phyloP scores from a whole-genome alignment of 2,797 vertebrate species.

The Sebastes iracundus region DNA sequence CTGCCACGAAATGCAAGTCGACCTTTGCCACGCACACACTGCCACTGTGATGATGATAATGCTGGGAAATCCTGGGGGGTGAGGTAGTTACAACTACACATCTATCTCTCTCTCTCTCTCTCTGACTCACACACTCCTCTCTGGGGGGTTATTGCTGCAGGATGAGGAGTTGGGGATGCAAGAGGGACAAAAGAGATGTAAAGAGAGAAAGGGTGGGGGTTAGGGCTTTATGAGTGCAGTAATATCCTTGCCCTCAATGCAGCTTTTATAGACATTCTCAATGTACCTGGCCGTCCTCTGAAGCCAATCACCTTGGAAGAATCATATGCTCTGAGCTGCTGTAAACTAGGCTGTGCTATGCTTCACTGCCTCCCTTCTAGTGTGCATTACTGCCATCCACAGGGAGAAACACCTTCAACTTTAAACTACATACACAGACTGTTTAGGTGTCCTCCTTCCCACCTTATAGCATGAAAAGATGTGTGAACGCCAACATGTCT shows the following conservation, averaged over 20 bases:
- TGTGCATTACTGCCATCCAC: constrained; percentile 40
- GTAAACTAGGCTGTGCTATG: constrained; percentile 67
- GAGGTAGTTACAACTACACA: constrained; percentile 4
- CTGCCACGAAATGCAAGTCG: background rate
- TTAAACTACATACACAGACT: constrained; percentile 7
- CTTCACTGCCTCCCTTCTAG: constrained; percentile 48
- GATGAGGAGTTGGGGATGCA: constrained; percentile 26
- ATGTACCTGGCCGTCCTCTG: constrained; percentile 54
- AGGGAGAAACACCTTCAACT: constrained; percentile 28
- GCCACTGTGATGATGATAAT: background rate
- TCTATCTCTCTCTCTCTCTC: constrained; percentile 6
- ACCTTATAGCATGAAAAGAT: background rate
- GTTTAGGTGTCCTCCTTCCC: background rate
- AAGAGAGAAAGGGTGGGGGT: constrained; percentile 25
- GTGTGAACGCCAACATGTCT: background rate
- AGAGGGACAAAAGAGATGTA: constrained; percentile 13
- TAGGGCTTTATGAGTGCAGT: constrained; percentile 69
- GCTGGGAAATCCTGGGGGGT: constrained; percentile 18
- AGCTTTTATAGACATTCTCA: constrained; percentile 61
- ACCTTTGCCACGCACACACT: background rate
- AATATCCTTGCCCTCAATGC: constrained; percentile 62
- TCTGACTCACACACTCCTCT: constrained; percentile 6
- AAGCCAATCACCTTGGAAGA: constrained; percentile 69
- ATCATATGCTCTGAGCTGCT: constrained; percentile 52
- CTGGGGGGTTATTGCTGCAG: constrained; percentile 59